Conservation (phyloP, 2,113 vertebrate genomes). For the Furnarius figulus region DNA sequence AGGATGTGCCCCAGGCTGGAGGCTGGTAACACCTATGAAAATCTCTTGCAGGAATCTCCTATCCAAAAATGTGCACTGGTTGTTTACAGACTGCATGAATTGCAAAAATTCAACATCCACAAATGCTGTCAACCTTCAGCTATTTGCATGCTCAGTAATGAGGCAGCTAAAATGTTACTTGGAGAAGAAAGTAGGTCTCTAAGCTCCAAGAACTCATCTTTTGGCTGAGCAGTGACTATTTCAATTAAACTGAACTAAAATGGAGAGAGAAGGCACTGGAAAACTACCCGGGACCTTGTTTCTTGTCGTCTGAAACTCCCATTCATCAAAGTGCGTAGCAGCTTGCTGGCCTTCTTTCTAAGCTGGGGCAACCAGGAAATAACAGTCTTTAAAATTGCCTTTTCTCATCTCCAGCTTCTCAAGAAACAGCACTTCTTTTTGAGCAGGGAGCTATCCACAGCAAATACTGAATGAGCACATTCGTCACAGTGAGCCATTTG, state of each 20-base stretch:
- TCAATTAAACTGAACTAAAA: background rate
- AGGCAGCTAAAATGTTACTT: background rate
- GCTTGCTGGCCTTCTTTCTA: background rate
- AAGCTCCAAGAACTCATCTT: background rate
- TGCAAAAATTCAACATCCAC: background rate
- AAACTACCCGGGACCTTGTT: background rate
- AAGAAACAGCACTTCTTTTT: background rate
- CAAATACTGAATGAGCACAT: constrained; percentile 18
- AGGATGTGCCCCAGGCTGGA: background rate
- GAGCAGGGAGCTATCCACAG: background rate
- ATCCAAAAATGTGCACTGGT: background rate
- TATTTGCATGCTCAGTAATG: background rate
- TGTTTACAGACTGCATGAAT: background rate
- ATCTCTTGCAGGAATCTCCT: background rate
- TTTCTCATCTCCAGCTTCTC: constrained; percentile 18
- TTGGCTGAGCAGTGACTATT: background rate
- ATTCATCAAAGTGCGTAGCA: background rate
- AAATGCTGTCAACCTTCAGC: background rate
- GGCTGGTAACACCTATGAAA: background rate
- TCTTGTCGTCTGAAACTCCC: background rate
- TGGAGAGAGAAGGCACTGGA: background rate
- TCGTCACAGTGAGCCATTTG: constrained; percentile 30
- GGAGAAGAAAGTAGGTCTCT: background rate
- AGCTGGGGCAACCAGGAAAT: background rate
- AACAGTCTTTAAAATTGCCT: constrained; percentile 16